Base-by-base conservation (phyloP, 2,797 vertebrate genomes). In the Menidia menidia region DNA sequence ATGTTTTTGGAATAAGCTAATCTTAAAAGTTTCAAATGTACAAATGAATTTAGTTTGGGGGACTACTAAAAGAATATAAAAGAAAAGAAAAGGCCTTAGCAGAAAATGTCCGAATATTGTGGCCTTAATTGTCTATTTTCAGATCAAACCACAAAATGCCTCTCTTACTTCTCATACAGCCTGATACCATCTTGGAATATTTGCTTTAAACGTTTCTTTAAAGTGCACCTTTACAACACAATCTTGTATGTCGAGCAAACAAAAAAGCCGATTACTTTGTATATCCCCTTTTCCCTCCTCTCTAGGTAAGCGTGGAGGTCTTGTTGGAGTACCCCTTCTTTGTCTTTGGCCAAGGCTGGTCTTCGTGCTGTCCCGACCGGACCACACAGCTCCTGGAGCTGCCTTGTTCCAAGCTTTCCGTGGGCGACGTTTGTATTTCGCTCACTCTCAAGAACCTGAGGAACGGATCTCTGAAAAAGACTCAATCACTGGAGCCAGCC, bases 311-410 rank as follows among this genome's bases (percentile, higher is more conserved):
- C 71, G 97, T 99, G 83, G 97, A 99, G 89, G 98, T 99, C 69
- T 92, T 98, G 93, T 93, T 96, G 87, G 98, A 99, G 93, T 98
- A 99, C 75, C 98, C 98, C 71, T 99, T 99, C 95, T 99, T 99
- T 83, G 98, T 99, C 89, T 99, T 99, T 71, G 98, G 98, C 90
- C 97, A 99, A 92, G 98, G 98, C 88, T 99, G 98, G 98, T 99
- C 98, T 31, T 99, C 98, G 30, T 99, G 98, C 92, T 98, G 96
- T 82, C 98, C 98, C 0, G 97, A 99, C 84, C 95, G 97, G 92
- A 99, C 97, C 91, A 98, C 95, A 80, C 97, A 97, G 89, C 95
- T 98, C 70, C 95, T 99, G 86, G 97, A 98, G 90, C 94, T 99
- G 93, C 97, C 97, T 15, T 99, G 98, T 91, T 95, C 96, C 92